Base-by-base conservation (phyloP, 2,113 vertebrate species). In the Apteryx owenii region DNA sequence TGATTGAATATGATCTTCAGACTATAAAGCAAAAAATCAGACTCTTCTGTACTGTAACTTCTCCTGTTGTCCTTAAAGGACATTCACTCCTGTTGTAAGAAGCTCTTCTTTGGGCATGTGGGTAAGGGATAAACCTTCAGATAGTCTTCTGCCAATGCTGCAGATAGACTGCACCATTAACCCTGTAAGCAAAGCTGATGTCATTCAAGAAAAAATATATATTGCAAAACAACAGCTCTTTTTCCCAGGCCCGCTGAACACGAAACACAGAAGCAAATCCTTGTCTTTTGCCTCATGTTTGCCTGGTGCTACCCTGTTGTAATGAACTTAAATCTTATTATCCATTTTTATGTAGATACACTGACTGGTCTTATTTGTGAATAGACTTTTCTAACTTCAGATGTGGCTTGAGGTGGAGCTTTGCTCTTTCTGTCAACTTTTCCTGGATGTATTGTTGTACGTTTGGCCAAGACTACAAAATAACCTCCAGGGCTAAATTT, bases 161-260 rank as follows among this genome's bases (percentile, higher is more conserved):
- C 94, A 92, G 86, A 65, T 18, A 90, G 71, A 85, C 89, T 90
- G 92, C 92, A 88, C 92, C 94, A 88, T 80, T 71, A 85, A 85
- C 86, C 83, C 92, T 75, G 38, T 65, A 81, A 86, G 75, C 94
- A 92, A 69, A 90, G 80, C 80, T 91, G 92, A 72, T 94, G 76
- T 80, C 88, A 83, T 71, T 65, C 83, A 72, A 76, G 76, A 90
- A 4, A 54, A 73, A 88, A 48, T 8, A 4, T 4, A 2, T 53
- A 53, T 54, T 36, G 36, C 10, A 73, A 28, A 38, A 73, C 38
- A 38, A 31, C 51, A 40, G 51, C 26, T 40, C 12, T 65, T 87
- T 84, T 75, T 42, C 66, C 68, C 40, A 62, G n/a, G 21, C 61
- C 46, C 83, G 56, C 76, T 73, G 92, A 33, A 40, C 14, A 8